These are phyloP conservation scores for Periophthalmus magnuspinnatus DNA, from an alignment of 2,797 vertebrate species.

Conservation along the genomic window DNA sequence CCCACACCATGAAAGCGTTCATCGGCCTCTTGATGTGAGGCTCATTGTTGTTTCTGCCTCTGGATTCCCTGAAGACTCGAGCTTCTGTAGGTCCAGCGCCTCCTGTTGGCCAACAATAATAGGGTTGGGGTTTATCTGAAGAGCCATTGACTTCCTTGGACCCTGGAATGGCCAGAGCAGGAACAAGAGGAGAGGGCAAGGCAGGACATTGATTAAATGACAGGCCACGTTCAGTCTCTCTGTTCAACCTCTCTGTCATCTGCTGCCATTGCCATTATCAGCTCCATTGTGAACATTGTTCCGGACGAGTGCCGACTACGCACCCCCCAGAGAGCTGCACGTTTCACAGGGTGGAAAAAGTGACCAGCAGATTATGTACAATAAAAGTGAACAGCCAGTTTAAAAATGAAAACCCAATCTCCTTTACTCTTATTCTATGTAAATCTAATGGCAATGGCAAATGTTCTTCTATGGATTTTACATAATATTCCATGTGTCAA, in stretches of 20 bases:
- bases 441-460: conserved; percentile 41
- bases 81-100: conserved; percentile 96
- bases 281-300: conserved; percentile 41
- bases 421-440: conserved; percentile 21
- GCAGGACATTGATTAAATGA: conserved; percentile 81
- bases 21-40: conserved; percentile 99
- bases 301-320: conserved; percentile 31
- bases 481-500: conserved; percentile 40
- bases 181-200: conserved; percentile 82
- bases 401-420: conserved; percentile 8
- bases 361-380: conserved; percentile 38
- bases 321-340: conserved; percentile 10
- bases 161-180: conserved; percentile 84
- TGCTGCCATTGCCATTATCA: conserved; percentile 30
- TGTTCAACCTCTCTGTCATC: conserved; percentile 20
- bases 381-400: conserved; percentile 50
- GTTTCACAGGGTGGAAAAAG: conserved; percentile 33
- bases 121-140: conserved; percentile 92
- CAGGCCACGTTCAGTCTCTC: conserved; percentile 49
- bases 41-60: conserved; percentile 94
- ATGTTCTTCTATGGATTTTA: conserved; percentile 45
- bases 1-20: conserved; percentile 99
- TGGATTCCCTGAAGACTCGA: conserved; percentile 94
- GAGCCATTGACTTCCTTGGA: conserved; percentile 90
- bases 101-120: conserved; percentile 98